Evolutionary conservation across 2,888 invertebrate genomes (phyloP), one percentile per base, ranked within the genome.

Genomic region (Onchidella celtica): DNA sequence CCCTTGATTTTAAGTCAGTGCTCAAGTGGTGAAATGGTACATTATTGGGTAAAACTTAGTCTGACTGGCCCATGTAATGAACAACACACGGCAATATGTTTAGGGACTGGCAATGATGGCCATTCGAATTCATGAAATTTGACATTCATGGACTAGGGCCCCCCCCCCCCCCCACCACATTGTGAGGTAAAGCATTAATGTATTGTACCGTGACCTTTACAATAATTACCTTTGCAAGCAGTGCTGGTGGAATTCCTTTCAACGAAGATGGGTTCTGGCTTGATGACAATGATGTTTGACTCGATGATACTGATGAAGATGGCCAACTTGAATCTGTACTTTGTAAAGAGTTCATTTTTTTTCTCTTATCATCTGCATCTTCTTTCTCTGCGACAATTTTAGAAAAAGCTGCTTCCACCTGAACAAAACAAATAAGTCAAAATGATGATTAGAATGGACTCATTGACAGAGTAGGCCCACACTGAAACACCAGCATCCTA

Each of bases 321-420:
- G 27, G 29, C 3, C 70, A 4, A n/a, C 40, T 59, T 4, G 70
- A 57, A 27, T 17, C 6, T 34, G 57, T 59, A 11, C 70, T 36
- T 0, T n/a, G 6, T 4, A 32, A 36, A 21, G n/a, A 38, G 11
- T 17, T 36, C 1, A n/a, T 75, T 11, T 32, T 61, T 29, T 69
- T 21, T 40, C 40, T 70, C 14, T 21, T 57, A 9, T 4, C 24
- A 32, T n/a, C 68, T 79, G 66, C 29, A 36, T 73, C 40, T 83
- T 83, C 65, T 38, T 69, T 72, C 9, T 55, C 70, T 34, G 73
- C 72, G 21, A 85, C 86, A n/a, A 89, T 88, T 27, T 83, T 83
- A 57, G 86, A 81, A 24, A 90, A 75, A 27, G 90, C 90, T 68
- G 80, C 83, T 79, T 89, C 87, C 63, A 90, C 87, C 90, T 90